Evolutionary conservation across 2,888 invertebrate species (phyloP), one percentile per base, ranked within the genome.

Genomic region (Mesorhabditis belari): DNA sequence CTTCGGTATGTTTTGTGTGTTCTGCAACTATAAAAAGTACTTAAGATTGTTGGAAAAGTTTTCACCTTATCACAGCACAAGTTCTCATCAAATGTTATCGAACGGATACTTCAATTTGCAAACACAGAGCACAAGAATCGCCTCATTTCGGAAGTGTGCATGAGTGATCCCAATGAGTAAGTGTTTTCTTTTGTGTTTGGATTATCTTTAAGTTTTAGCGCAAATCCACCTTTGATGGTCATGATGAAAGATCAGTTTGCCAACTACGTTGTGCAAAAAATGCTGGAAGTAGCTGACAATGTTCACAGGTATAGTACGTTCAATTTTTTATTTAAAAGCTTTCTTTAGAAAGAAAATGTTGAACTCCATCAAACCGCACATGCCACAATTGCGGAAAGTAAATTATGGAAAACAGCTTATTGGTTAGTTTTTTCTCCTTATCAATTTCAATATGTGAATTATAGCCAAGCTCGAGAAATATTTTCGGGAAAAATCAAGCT

Each of bases 201-300:
- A 51, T 17, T 35, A 35, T 35, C 12, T 44, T 62, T 19, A 29
- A 17, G 49, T 28, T 58, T 29, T 35, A 64, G 61, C 0, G 27
- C 26, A 17, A 35, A 51, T 17, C 66, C 63, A 19, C 81, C 83
- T 51, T 76, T 85, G 59, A 82, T 83, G 67, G 81, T 82, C 12
- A 85, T 85, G 85, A 96, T 96, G 96, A 96, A 96, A 86, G 96
- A 96, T 85, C 95, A 96, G 85, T 98, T 92, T 85, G 98, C 96
- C 67, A 98, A 98, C 85, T 98, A 98, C 85, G 96, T 98, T 77
- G 94, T 98, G 59, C 98, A 98, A 85, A 95, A 95, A 85, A 96
- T 98, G 96, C 92, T 98, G 77, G 96, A 98, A 83, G 93, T 96
- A 66, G 94, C 44, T n/a, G 44, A 35, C 44, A 17, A 9, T 9